Percentiles rank a stretch among this genome's conserved stretches.
Conservation (phyloP, 2,888 invertebrate species). For the Macaria liturata region DNA sequence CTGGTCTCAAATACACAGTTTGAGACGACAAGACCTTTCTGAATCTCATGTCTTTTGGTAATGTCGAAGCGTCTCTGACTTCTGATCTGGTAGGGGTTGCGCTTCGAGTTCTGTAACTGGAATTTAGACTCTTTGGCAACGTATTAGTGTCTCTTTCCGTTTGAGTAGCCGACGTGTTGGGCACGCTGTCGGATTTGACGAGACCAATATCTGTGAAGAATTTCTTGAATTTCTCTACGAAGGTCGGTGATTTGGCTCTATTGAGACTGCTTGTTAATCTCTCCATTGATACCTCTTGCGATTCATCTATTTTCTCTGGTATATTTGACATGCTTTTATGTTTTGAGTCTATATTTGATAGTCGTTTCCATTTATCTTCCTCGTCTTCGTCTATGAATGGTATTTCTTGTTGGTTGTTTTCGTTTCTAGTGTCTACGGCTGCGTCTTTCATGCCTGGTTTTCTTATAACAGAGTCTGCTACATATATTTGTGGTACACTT, state of each 20-base stretch:
- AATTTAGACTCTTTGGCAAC: conserved; percentile 65
- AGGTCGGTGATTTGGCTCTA: conserved; percentile 72
- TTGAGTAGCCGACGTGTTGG: conserved; percentile 33
- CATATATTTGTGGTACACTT: conserved; percentile 72
- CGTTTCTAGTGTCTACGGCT: conserved; percentile 73
- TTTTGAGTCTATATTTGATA: conserved; percentile 58
- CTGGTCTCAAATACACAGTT: conserved; percentile 70
- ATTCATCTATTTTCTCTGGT: conserved; percentile 69
- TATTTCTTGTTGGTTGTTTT: conserved; percentile 75
- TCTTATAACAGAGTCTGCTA: conserved; percentile 53
- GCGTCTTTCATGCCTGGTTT: conserved; percentile 65
- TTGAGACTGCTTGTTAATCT: conserved; percentile 67
- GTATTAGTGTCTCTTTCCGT: conserved; percentile 49
- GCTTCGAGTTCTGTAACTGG: conserved; percentile 65
- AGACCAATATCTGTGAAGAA: conserved; percentile 74
- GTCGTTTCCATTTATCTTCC: conserved; percentile 57
- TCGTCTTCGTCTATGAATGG: conserved; percentile 77
- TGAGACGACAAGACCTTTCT: conserved; percentile 71
- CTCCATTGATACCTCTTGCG: conserved; percentile 61
- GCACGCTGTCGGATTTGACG: conserved; percentile 58
- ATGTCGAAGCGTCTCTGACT: conserved; percentile 61
- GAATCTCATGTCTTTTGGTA: conserved; percentile 78
- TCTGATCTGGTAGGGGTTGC: conserved; percentile 58
- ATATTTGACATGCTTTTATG: conserved; percentile 77
- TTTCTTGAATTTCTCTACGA: conserved; percentile 75